Evolutionary conservation across 2,888 invertebrate genomes (phyloP).

Genomic region (Gastracanthus pulcherrimus): DNA sequence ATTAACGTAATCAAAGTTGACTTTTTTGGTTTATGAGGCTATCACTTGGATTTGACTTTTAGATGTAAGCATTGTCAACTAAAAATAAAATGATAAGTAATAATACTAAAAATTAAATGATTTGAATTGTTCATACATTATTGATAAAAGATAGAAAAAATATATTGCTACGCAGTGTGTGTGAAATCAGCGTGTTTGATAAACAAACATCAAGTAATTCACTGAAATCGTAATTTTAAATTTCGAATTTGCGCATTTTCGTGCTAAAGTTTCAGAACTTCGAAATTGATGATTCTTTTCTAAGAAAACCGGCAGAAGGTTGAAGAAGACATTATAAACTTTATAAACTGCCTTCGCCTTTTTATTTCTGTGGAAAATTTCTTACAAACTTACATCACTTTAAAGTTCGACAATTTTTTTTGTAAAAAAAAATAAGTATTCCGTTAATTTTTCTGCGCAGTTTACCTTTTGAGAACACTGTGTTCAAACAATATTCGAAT

Average conservation of each 20-base stretch:
- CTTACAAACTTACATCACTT: neutral
- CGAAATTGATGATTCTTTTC: neutral
- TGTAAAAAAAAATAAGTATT: neutral
- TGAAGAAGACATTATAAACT: neutral
- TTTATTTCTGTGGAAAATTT: neutral
- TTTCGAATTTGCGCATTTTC: neutral
- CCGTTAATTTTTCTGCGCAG: neutral
- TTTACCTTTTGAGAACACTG: neutral
- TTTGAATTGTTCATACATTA: no score
- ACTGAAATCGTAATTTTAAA: neutral
- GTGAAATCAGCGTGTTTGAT: neutral
- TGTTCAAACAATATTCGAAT: neutral
- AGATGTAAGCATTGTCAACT: no score
- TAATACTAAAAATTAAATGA: no score
- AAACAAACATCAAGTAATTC: neutral
- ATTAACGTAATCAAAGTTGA: no score
- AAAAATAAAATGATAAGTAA: no score
- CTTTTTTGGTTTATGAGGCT: no score
- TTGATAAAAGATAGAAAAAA: no score
- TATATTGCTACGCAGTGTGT: no score
- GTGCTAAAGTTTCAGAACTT: neutral
- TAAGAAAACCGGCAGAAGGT: neutral
- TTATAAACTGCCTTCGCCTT: neutral
- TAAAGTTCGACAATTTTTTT: neutral
- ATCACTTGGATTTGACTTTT: no score